Evolutionary conservation across 2,888 invertebrate genomes (phyloP).

Genomic region (Marronus borbonicus): DNA sequence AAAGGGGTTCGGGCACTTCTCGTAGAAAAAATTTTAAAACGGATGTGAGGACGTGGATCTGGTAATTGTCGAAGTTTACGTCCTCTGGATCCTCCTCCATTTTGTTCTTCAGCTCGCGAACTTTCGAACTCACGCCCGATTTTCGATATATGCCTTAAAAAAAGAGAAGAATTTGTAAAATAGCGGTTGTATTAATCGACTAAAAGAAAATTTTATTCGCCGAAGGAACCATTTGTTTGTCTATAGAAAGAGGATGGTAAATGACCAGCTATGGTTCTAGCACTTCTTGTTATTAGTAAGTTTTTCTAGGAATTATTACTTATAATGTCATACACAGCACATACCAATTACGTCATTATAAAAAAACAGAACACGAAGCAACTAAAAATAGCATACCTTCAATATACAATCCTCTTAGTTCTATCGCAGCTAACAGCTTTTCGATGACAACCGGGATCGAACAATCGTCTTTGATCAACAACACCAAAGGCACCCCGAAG

Average conservation of each 20-base stretch:
- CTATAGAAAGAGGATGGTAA: too few species aligned
- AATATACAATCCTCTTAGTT: slow-evolving; percentile 91
- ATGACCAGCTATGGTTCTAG: too few species aligned
- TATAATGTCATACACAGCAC: too few species aligned
- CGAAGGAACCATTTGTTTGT: too few species aligned
- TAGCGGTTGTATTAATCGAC: not conserved
- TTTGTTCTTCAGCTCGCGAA: slow-evolving; percentile 81
- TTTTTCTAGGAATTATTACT: too few species aligned
- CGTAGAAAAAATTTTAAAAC: slow-evolving; percentile 91
- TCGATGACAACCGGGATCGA: slow-evolving; percentile 93
- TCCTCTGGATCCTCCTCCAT: slow-evolving; percentile 85
- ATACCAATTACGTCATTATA: too few species aligned
- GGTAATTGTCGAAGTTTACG: slow-evolving; percentile 84
- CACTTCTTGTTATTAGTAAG: too few species aligned
- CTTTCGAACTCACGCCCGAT: slow-evolving; percentile 89
- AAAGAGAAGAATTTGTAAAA: not conserved
- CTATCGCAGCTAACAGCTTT: slow-evolving; percentile 89
- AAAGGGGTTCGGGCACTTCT: slow-evolving; percentile 93
- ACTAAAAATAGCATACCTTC: slow-evolving; percentile 70
- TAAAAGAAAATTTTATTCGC: too few species aligned
- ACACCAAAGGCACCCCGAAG: slow-evolving; percentile 86
- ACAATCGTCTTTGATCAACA: slow-evolving; percentile 81
- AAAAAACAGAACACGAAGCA: not conserved
- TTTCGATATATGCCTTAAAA: slow-evolving; percentile 88
- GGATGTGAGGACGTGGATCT: slow-evolving; percentile 92